Percentiles rank a stretch among this genome's conserved stretches.
These are phyloP conservation scores for Macrophya alboannulata DNA, from an alignment of 2,888 invertebrate genomes.

Conservation along the genomic window DNA sequence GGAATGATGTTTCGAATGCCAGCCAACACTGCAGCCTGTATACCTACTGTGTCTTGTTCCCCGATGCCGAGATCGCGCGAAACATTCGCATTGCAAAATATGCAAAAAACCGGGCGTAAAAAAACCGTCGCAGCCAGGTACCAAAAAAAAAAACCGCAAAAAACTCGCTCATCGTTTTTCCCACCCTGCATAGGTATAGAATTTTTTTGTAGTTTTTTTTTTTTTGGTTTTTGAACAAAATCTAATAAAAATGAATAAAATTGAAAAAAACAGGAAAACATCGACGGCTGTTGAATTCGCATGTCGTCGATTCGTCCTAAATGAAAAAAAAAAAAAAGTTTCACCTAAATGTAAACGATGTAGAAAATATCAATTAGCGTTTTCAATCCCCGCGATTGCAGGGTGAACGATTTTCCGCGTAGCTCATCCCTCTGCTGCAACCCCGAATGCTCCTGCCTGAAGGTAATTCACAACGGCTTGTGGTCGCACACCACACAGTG, in stretches of 20 bases:
- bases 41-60: not conserved
- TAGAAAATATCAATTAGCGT: slow-evolving; percentile 36
- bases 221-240: not conserved
- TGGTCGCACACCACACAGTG: not conserved
- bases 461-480: slow-evolving; percentile 31
- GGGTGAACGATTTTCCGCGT: not conserved
- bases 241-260: not conserved
- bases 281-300: not conserved
- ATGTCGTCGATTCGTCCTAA: not conserved
- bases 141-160: not conserved
- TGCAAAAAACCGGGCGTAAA: not conserved
- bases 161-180: too few species aligned
- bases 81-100: not conserved
- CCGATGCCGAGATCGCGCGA: not conserved
- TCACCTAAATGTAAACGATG: not conserved
- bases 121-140: not conserved
- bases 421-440: not conserved
- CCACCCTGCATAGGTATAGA: too few species aligned
- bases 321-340: not conserved
- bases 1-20: slow-evolving; percentile 52
- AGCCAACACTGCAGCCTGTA: not conserved
- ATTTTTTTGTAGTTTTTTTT: not conserved
- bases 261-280: not conserved
- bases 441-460: not conserved
- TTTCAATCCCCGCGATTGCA: slow-evolving; percentile 12